These are phyloP conservation scores for Meles meles DNA, from an alignment of 2,113 vertebrate species.

Conservation along the genomic window DNA sequence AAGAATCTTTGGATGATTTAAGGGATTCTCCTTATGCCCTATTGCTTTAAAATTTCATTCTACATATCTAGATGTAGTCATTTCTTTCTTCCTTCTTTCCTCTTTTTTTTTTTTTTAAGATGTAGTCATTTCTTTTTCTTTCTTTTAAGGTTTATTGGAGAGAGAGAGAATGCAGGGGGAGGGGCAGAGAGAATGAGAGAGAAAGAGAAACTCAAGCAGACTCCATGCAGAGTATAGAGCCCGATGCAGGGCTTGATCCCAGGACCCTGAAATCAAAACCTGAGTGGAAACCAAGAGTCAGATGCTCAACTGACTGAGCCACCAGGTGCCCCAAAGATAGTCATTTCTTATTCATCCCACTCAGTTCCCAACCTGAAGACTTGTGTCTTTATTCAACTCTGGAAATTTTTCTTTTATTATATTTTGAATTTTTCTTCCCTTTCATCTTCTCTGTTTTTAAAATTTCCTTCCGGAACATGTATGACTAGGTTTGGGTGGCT, in stretches of 20 bases:
- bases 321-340: background rate
- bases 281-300: background rate
- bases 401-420: background rate
- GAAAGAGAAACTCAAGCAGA: background rate
- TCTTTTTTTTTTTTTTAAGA: background rate
- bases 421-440: background rate
- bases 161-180: background rate
- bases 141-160: background rate
- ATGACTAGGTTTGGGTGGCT: background rate
- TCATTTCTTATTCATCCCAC: background rate
- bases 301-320: background rate
- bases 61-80: background rate
- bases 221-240: background rate
- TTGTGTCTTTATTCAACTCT: background rate
- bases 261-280: background rate
- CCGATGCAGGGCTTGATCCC: rapidly evolving
- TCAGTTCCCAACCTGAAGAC: background rate
- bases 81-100: background rate
- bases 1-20: background rate
- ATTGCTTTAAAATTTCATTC: background rate
- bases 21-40: background rate
- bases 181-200: background rate
- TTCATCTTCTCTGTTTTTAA: background rate
- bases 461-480: background rate
- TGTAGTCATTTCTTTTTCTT: background rate